phyloP scores from a whole-genome alignment of 23 tunicate species.

The Oikopleura dioica region DNA sequence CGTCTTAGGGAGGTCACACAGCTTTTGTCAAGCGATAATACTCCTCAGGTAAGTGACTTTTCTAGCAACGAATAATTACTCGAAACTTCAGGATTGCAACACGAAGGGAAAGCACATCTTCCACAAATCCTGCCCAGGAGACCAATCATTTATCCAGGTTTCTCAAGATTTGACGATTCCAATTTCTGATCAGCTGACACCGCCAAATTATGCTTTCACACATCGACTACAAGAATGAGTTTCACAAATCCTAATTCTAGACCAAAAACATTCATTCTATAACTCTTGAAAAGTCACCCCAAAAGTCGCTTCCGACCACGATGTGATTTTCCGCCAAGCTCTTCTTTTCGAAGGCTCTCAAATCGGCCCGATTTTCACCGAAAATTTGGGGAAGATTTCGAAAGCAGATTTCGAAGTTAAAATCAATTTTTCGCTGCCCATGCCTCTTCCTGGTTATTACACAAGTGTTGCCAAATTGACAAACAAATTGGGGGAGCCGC shows the following conservation, averaged over 20 bases:
- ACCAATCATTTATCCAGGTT: background rate
- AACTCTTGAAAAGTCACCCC: background rate
- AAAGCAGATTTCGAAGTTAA: background rate
- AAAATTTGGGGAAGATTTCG: background rate
- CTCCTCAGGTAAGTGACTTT: too few species aligned
- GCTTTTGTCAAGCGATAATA: background rate
- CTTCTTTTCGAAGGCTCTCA: background rate
- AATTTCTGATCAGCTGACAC: too few species aligned
- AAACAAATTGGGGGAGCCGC: background rate
- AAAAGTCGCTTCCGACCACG: background rate
- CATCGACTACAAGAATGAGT: too few species aligned
- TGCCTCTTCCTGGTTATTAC: slow-evolving; percentile 1
- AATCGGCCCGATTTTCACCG: background rate
- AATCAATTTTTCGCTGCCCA: background rate
- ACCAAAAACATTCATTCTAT: too few species aligned
- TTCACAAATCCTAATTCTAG: too few species aligned
- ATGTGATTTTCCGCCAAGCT: background rate
- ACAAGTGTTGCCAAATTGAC: background rate
- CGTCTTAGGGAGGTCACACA: background rate
- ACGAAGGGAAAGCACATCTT: background rate
- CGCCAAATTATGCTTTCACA: too few species aligned
- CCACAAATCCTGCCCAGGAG: slow-evolving; percentile 8
- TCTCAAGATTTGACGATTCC: background rate
- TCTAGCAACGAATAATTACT: too few species aligned
- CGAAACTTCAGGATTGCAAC: background rate